A percentile compares a stretch with the other conserved stretches of the same genome.
Evolutionary conservation across 2,113 vertebrate species (phyloP).

Genomic region (Malurus alboscapulatus): DNA sequence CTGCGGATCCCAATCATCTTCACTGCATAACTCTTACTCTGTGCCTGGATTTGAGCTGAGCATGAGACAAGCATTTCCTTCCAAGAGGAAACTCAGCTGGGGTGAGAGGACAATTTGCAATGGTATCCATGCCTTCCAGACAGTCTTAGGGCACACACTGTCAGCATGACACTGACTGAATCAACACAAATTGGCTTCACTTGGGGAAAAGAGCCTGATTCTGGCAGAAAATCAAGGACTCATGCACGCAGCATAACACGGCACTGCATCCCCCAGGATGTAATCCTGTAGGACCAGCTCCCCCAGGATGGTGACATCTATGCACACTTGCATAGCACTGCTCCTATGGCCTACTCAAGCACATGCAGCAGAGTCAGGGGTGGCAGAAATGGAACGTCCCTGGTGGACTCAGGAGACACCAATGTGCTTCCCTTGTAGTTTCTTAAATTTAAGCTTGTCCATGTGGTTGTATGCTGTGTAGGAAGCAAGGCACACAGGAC

Average conservation of each 20-base stretch:
- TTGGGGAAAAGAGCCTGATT: background rate
- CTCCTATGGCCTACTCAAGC: background rate
- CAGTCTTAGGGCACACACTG: background rate
- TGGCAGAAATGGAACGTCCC: background rate
- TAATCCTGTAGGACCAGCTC: background rate
- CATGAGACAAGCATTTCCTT: background rate
- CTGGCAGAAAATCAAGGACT: background rate
- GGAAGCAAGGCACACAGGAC: background rate
- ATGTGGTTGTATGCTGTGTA: too few relatives aligned
- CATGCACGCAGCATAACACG: background rate
- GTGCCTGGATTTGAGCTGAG: background rate
- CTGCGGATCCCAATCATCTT: background rate
- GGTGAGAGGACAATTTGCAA: background rate
- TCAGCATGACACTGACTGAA: background rate
- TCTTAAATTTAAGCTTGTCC: background rate
- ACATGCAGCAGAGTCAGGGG: background rate
- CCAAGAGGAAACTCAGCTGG: background rate
- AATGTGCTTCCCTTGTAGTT: background rate
- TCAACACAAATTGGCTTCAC: background rate
- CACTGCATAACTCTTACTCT: background rate
- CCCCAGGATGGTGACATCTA: background rate
- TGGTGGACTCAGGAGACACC: background rate
- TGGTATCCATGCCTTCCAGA: accelerated
- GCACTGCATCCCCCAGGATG: too few relatives aligned
- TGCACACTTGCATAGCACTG: background rate